phyloP scores from a whole-genome alignment of 2,113 vertebrate species.

The Fulmarus glacialis region DNA sequence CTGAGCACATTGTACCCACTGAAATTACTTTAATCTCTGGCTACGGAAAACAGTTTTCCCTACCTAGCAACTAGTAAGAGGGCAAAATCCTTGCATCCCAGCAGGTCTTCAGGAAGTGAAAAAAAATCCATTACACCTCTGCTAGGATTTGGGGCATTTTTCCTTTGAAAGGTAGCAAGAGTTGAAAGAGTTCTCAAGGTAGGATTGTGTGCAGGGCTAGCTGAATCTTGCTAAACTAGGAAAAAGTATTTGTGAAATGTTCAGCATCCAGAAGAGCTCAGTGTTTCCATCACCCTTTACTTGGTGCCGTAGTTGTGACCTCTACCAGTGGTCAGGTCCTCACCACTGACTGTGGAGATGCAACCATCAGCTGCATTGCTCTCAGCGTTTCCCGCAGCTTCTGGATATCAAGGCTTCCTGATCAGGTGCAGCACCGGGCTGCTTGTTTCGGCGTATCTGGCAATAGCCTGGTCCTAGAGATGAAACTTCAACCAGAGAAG shows the following conservation, averaged over 20 bases:
- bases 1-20: background rate
- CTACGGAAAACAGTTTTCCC: background rate
- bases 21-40: background rate
- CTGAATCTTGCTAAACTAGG: background rate
- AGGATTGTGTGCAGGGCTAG: background rate
- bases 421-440: background rate
- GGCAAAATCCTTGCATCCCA: too few relatives aligned
- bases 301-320: background rate
- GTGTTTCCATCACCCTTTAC: background rate
- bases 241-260: background rate
- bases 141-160: background rate
- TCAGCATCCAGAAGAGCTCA: background rate
- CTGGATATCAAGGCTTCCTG: background rate
- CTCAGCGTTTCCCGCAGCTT: background rate
- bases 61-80: background rate
- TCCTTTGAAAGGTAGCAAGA: background rate
- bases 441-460: too few relatives aligned
- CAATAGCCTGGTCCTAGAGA: background rate
- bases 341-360: accelerated
- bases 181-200: background rate
- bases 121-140: background rate
- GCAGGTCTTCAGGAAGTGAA: background rate
- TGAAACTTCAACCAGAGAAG: background rate
- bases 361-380: too few relatives aligned
- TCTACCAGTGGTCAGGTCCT: background rate